Evolutionary conservation across 1,140 invertebrate genomes (phyloP), one percentile per base, ranked within the genome.

Genomic region (Drepana arcuata): DNA sequence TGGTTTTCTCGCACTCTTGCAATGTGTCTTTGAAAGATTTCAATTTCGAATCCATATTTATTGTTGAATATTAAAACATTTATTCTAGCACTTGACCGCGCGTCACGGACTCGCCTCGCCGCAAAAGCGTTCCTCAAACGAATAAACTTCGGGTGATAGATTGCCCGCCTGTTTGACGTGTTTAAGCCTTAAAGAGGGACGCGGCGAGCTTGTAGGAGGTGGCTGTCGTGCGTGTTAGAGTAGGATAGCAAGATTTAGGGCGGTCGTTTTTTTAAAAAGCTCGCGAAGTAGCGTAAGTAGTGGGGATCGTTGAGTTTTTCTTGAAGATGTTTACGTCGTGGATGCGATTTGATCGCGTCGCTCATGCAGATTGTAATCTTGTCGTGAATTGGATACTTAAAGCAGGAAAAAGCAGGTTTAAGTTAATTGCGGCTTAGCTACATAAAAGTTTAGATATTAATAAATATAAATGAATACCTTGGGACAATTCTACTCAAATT

Each of bases 231-330:
- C 7, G 32, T 2, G 59, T 23, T 10, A 36, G 54, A 75, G 30
- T 9, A 52, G 33, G 72, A 73, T 24, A 34, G 62, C 7, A 29
- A 18, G 32, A 41, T 58, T 62, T 53, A 48, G 58, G 67, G 61
- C 58, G 61, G 65, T 67, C 66, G 72, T 71, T 75, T 77, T 70
- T 70, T 70, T 67, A 77, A 78, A 81, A 81, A 73, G 62, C 61
- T 58, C 51, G 13, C 32, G 60, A 69, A 77, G 71, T 72, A 73
- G 63, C 56, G 48, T 75, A 78, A 75, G 73, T 74, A 77, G 77
- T 79, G 77, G 77, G 73, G 77, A 81, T 79, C 70, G 70, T 69
- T 71, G 70, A 77, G 72, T 78, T 81, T 81, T 81, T 81, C 73
- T 81, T 79, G 59, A 79, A 81, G 77, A 79, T 78, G 72, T 81